These are phyloP conservation scores for Forbesichthys papilliferus DNA, from an alignment of 2,113 vertebrate species.

Conservation along the genomic window DNA sequence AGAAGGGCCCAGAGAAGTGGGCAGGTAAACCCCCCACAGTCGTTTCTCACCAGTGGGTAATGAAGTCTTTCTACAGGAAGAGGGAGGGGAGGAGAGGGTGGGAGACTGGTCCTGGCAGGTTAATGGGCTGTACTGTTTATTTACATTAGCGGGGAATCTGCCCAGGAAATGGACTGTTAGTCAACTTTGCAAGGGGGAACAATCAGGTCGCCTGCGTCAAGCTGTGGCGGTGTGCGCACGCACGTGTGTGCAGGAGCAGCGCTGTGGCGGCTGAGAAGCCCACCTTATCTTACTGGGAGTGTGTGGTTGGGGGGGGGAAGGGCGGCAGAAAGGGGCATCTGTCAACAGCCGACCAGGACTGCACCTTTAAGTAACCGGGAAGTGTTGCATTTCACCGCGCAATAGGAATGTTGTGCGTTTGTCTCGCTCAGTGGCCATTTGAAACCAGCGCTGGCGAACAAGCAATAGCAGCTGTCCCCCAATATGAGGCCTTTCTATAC, in stretches of 20 bases:
- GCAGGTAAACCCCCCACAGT: too few species aligned
- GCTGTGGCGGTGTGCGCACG: slow-evolving; percentile 13
- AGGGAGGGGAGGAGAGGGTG: neutral
- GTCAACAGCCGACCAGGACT: neutral
- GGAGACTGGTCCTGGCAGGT: slow-evolving; percentile 31
- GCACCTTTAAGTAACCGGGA: slow-evolving; percentile 5
- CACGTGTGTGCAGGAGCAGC: slow-evolving; percentile 35
- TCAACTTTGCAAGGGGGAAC: slow-evolving; percentile 54
- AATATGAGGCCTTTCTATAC: slow-evolving; percentile 18
- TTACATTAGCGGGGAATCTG: slow-evolving; percentile 65
- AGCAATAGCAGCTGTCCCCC: slow-evolving; percentile 34
- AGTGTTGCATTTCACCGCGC: slow-evolving; percentile 11
- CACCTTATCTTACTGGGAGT: slow-evolving; percentile 4
- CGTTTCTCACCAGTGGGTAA: too few species aligned
- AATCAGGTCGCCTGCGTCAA: slow-evolving; percentile 55
- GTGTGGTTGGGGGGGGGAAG: neutral
- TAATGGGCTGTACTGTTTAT: slow-evolving; percentile 66
- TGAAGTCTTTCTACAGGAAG: too few species aligned
- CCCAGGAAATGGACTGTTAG: slow-evolving; percentile 55
- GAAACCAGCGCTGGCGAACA: slow-evolving; percentile 23
- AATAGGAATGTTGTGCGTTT: slow-evolving; percentile 16
- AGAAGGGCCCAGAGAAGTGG: too few species aligned
- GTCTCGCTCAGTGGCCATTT: slow-evolving; percentile 23
- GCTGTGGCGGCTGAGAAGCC: slow-evolving; percentile 45
- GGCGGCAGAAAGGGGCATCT: too few species aligned